phyloP scores from a whole-genome alignment of 1,140 invertebrate genomes.

The Rhagoletis pomonella region DNA sequence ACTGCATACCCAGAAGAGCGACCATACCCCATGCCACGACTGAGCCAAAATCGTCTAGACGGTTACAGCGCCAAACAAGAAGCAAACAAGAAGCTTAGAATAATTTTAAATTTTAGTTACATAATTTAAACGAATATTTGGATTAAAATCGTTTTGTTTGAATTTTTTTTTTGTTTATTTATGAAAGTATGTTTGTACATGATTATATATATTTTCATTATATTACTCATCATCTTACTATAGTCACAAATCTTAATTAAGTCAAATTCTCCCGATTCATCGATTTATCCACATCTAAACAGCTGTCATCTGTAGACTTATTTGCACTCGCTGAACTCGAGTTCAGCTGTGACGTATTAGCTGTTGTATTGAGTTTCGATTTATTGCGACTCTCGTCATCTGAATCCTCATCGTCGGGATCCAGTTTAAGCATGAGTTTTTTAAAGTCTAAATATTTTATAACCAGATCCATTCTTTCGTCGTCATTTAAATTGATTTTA shows the following conservation, averaged over 20 bases:
- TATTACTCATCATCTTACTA: slow-evolving; percentile 46
- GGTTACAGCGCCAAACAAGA: no score
- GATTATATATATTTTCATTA: slow-evolving; percentile 48
- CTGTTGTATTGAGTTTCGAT: slow-evolving; percentile 64
- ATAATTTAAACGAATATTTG: neutral
- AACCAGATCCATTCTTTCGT: slow-evolving; percentile 84
- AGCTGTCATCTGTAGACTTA: slow-evolving; percentile 47
- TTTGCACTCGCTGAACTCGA: slow-evolving; percentile 42
- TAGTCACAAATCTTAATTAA: slow-evolving; percentile 32
- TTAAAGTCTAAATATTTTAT: slow-evolving; percentile 94
- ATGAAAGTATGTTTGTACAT: slow-evolving; percentile 51
- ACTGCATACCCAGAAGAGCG: no score
- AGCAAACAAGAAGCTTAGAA: no score
- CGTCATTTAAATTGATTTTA: slow-evolving; percentile 79
- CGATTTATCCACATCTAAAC: slow-evolving; percentile 51
- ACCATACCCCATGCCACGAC: no score
- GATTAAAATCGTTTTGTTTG: slow-evolving; percentile 1
- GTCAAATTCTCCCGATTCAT: slow-evolving; percentile 48
- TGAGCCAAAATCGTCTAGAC: no score
- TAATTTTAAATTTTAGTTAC: no score
- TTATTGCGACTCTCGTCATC: slow-evolving; percentile 78
- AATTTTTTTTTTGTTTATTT: slow-evolving; percentile 45
- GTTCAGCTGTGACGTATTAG: slow-evolving; percentile 56
- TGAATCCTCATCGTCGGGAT: slow-evolving; percentile 86
- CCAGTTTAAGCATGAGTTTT: slow-evolving; percentile 89